Base-by-base conservation (phyloP, 2,113 vertebrate genomes). In the Scopus umbretta region DNA sequence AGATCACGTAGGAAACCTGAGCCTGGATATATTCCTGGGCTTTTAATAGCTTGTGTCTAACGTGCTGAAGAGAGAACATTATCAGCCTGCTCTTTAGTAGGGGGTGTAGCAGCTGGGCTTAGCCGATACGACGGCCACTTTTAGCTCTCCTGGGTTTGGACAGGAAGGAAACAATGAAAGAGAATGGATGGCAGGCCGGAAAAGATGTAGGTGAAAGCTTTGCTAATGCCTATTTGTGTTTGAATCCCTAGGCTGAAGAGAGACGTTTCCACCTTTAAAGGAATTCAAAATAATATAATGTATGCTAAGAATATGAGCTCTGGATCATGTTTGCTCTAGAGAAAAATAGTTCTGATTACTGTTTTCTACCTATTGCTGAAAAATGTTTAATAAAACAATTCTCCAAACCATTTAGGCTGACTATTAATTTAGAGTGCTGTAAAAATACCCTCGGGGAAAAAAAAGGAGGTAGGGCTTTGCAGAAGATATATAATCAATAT, bases 81-180 rank as follows among this genome's bases (percentile, higher is more conserved):
- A 82, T 36, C 95, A 91, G 88, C 66, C 78, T 45, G 50, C 75
- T 79, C 58, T 88, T 72, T 23, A 80, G 72, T 3, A 75, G 79
- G 20, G 70, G 27, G 50, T 87, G 58, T 80, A 95, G 96, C 97
- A 97, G 93, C 95, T 97, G 96, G 96, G 40, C 75, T 89, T 71
- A 4, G 42, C 80, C 36, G 56, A 38, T 95, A 47, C 34, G n/a
- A 84, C 26, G 53, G 90, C 80, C 80, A 86, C 92, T 93, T 96
- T 73, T 91, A 26, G 88, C 80, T 73, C 93, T 93, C 70, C 74
- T 76, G 92, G 75, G 75, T 95, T 94, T 82, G 23, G 96, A 94
- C 94, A 94, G 96, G 98, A 92, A 96, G 87, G 90, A 96, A 91
- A 80, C 89, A 95, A 94, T 96, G 95, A 80, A 58, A 85, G n/a